These are phyloP conservation scores for Drosophila teissieri DNA, from an alignment of 1,140 invertebrate species.

Conservation along the genomic window DNA sequence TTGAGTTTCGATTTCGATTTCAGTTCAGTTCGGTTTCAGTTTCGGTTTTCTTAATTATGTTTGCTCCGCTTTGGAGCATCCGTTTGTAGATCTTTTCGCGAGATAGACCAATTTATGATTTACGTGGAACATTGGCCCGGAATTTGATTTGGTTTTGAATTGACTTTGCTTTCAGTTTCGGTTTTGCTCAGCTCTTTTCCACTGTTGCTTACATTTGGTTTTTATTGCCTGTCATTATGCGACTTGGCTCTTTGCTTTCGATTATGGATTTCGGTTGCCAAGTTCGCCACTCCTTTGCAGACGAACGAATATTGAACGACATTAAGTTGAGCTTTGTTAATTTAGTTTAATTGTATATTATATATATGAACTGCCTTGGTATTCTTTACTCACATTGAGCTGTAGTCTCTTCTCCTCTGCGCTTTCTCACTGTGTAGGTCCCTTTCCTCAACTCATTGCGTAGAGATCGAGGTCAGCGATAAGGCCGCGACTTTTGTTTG, in stretches of 20 bases:
- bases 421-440: constrained; percentile 23
- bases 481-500: constrained; percentile 65
- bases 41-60: constrained; percentile 77
- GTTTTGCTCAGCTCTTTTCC: constrained; percentile 2
- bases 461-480: constrained; percentile 74
- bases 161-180: constrained; percentile 22
- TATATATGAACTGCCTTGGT: too few relatives aligned
- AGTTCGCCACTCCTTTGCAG: constrained; percentile 16
- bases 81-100: constrained; percentile 75
- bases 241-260: constrained; percentile 59
- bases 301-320: neutral
- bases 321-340: neutral
- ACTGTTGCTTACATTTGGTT: constrained; percentile 59
- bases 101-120: constrained; percentile 78
- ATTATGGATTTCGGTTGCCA: constrained; percentile 70
- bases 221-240: constrained; percentile 78
- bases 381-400: too few relatives aligned
- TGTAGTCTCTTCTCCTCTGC: too few relatives aligned
- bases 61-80: constrained; percentile 73
- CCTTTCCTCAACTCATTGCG: constrained; percentile 7
- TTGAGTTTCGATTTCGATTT: constrained; percentile 46
- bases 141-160: constrained; percentile 61
- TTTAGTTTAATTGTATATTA: too few relatives aligned
- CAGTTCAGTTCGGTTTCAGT: constrained; percentile 40
- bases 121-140: constrained; percentile 77